Evolutionary conservation across 2,888 invertebrate species (phyloP).

Genomic region (Globia sparganii): DNA sequence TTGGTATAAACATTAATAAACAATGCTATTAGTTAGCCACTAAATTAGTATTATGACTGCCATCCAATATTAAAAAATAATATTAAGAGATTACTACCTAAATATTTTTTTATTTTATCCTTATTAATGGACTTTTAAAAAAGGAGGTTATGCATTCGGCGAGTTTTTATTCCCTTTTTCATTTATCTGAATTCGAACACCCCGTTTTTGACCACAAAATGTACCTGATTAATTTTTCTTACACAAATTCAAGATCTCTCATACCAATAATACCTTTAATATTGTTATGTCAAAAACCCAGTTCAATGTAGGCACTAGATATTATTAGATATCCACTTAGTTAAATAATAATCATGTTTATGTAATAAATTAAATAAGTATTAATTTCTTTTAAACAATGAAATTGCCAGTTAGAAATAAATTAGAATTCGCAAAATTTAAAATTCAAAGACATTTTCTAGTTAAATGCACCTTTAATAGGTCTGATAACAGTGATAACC

Average conservation of each 20-base stretch:
- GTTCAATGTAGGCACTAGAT: slow-evolving; percentile 34
- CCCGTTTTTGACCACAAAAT: neutral
- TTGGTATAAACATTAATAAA: slow-evolving; percentile 1
- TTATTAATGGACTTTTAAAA: neutral
- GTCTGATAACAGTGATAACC: neutral
- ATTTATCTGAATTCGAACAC: slow-evolving; percentile 1
- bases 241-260: slow-evolving; percentile 31
- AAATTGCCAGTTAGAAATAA: neutral
- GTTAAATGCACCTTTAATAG: slow-evolving; percentile 3
- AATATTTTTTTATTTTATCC: neutral
- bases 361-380: slow-evolving; percentile 18
- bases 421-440: neutral
- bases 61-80: slow-evolving; percentile 20
- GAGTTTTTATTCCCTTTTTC: neutral
- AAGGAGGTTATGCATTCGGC: neutral
- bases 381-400: slow-evolving; percentile 8
- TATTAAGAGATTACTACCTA: neutral
- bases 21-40: neutral
- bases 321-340: slow-evolving; percentile 29
- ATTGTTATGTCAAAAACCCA: neutral
- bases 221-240: slow-evolving; percentile 43
- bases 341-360: slow-evolving; percentile 27
- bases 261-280: neutral
- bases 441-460: neutral
- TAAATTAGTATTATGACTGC: slow-evolving; percentile 45